Base-by-base conservation (phyloP, 2,888 invertebrate species). In the Tridacna crocea region DNA sequence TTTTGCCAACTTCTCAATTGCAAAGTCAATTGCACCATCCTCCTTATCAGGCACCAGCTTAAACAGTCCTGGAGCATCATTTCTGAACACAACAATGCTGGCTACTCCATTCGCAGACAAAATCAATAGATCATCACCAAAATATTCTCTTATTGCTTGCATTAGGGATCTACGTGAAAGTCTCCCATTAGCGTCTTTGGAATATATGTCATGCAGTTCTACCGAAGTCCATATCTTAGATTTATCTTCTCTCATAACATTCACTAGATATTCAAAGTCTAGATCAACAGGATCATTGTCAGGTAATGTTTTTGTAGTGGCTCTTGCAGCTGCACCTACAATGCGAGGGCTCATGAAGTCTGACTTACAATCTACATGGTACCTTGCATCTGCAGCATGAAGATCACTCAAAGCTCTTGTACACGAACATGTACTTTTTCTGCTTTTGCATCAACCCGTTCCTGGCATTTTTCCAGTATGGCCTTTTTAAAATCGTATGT, bases 311-410 rank as follows among this genome's bases (percentile, higher is more conserved):
- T 22, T 27, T 27, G 13, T 17, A 26, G 66, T n/a, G 4, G 4
- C 70, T 22, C 19, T 36, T n/a, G 70, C 55, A 15, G 61, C 72
- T 26, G 15, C 47, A 6, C 19, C 10, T 10, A 73, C 36, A 63
- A 46, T 74, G 19, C 47, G 46, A 1, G 36, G 51, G 51, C 51
- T 13, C 66, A 74, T 74, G 47, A 79, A 79, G 13, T 17, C 22
- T 46, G 19, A 22, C 36, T 63, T 72, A 68, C 85, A 83, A 63
- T 80, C 80, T 11, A 24, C 55, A 66, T 85, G 83, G 26, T 85
- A 83, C 17, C 83, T 24, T 17, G 77, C 85, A 76, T 86, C 83
- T 17, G 79, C 82, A 51, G 86, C 86, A 84, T 84, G 86, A 0
- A 84, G 65, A 63, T 82, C 84, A 58, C 86, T 87, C 0, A 87